Evolutionary conservation across 2,113 vertebrate genomes (phyloP).

Genomic region (Peromyscus maniculatus): DNA sequence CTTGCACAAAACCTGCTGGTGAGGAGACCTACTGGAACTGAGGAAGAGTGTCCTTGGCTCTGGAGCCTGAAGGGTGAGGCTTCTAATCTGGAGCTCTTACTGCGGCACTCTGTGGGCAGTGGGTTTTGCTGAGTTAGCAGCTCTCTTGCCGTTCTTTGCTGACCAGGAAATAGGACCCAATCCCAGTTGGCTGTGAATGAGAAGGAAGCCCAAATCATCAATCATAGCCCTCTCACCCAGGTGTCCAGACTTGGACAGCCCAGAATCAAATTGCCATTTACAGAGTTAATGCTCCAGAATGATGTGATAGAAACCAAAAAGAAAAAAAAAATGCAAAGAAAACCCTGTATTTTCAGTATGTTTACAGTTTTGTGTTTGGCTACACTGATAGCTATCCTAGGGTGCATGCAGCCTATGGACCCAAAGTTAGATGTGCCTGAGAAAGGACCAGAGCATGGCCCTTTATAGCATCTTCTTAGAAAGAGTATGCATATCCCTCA

Average conservation of each 20-base stretch:
- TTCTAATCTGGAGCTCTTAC: neutral
- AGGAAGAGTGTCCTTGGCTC: neutral
- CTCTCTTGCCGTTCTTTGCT: neutral
- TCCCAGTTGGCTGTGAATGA: neutral
- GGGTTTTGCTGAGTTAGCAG: neutral
- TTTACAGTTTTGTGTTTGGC: neutral
- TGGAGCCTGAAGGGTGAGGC: neutral
- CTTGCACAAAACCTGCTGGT: neutral
- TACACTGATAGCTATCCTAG: neutral
- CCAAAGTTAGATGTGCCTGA: neutral
- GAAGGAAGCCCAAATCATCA: neutral
- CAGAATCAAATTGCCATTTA: too few relatives aligned
- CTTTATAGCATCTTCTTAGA: rapidly evolving
- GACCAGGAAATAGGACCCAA: neutral
- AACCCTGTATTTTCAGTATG: neutral
- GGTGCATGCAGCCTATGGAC: neutral
- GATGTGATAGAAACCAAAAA: neutral
- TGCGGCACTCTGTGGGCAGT: neutral
- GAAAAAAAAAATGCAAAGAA: neutral
- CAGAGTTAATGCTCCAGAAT: neutral
- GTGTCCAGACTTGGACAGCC: neutral
- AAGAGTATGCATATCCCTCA: neutral
- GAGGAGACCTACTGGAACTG: rapidly evolving
- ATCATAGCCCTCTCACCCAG: neutral
- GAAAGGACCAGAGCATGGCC: neutral